Conservation (phyloP, 2,888 invertebrate species). For the Eulithis prunata region DNA sequence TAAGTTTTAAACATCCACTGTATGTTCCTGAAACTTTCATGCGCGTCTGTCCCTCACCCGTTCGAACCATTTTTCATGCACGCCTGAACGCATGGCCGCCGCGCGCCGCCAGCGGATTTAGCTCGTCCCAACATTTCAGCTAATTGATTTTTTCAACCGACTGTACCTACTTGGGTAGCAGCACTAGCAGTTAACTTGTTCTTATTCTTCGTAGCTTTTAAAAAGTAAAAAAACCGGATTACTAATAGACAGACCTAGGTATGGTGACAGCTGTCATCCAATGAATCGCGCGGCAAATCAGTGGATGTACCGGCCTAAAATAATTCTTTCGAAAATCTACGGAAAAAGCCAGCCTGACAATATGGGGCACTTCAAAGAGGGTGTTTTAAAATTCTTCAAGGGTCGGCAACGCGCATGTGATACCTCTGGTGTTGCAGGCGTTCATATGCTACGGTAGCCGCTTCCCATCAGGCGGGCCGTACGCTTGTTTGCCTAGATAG, state of each 20-base stretch:
- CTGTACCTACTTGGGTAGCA: conserved; percentile 21
- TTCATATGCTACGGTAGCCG: too few species aligned
- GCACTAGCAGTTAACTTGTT: conserved; percentile 14
- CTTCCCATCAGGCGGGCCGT: too few species aligned
- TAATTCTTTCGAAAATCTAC: too few species aligned
- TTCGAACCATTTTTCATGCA: conserved; percentile 76
- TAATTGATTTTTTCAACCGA: conserved; percentile 75
- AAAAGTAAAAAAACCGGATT: neutral
- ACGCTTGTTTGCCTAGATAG: too few species aligned
- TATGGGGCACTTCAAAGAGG: too few species aligned
- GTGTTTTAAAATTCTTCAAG: too few species aligned
- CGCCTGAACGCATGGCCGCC: conserved; percentile 73
- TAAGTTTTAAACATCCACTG: conserved; percentile 5
- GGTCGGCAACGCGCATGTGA: too few species aligned
- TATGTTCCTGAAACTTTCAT: conserved; percentile 24
- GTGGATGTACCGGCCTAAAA: too few species aligned
- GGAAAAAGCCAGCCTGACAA: too few species aligned
- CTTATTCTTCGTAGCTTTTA: neutral
- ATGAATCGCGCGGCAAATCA: too few species aligned
- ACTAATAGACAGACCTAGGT: neutral
- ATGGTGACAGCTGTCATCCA: too few species aligned
- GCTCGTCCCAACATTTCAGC: conserved; percentile 64
- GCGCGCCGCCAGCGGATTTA: conserved; percentile 42
- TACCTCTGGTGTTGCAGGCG: too few species aligned
- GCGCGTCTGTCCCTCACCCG: conserved; percentile 32